Evolutionary conservation across 2,113 vertebrate species (phyloP).

Genomic region (Leptodactylus fuscus): DNA sequence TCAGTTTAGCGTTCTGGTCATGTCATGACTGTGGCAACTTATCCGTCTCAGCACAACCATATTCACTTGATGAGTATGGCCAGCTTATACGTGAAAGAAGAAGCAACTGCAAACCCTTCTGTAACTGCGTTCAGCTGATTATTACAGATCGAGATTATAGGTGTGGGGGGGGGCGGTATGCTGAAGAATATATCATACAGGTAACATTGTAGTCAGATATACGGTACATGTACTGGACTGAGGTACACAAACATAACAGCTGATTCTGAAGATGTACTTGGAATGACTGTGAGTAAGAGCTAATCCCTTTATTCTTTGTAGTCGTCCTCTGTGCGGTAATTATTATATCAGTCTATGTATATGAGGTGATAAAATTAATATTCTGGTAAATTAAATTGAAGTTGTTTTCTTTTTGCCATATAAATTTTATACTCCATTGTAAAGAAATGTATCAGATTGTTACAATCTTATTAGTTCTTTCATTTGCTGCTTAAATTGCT

Average conservation of each 20-base stretch:
- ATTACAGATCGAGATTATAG: too few species aligned
- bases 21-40: too few species aligned
- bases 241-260: neutral
- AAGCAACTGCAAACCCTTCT: too few species aligned
- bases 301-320: neutral
- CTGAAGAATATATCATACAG: too few species aligned
- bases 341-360: neutral
- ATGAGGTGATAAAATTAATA: slow-evolving; percentile 30
- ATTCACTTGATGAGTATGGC: too few species aligned
- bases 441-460: slow-evolving; percentile 19
- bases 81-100: too few species aligned
- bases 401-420: slow-evolving; percentile 15
- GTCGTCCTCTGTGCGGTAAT: neutral
- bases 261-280: neutral
- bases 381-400: slow-evolving; percentile 23
- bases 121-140: too few species aligned
- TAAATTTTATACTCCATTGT: slow-evolving; percentile 24
- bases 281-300: neutral
- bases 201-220: too few species aligned
- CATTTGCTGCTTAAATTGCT: slow-evolving; percentile 7
- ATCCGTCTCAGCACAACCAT: too few species aligned
- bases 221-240: too few species aligned
- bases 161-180: too few species aligned
- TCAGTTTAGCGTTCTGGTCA: too few species aligned
- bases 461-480: slow-evolving; percentile 39